These are phyloP conservation scores for Drosophila subsilvestris DNA, from an alignment of 2,888 invertebrate species.

Conservation along the genomic window DNA sequence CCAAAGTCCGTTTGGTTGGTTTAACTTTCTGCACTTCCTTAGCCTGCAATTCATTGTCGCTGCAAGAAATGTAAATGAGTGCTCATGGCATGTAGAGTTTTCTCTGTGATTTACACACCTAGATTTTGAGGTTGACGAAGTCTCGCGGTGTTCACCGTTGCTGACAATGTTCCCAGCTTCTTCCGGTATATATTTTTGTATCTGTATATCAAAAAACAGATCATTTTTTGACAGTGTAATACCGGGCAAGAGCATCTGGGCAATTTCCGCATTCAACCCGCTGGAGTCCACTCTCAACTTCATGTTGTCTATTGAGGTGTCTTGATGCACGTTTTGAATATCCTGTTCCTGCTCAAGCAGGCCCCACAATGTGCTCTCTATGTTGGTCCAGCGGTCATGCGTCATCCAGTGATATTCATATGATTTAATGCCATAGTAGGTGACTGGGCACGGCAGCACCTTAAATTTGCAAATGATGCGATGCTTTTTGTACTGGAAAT, in stretches of 20 bases:
- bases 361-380: constrained; percentile 47
- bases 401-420: constrained; percentile 61
- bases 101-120: background rate
- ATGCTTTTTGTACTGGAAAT: constrained; percentile 44
- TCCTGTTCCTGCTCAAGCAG: constrained; percentile 45
- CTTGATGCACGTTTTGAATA: constrained; percentile 23
- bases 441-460: constrained; percentile 44
- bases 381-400: constrained; percentile 45
- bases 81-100: no score
- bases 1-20: background rate
- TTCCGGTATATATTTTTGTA: constrained; percentile 39
- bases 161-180: constrained; percentile 12
- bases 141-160: background rate
- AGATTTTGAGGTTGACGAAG: background rate
- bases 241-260: constrained; percentile 20
- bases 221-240: background rate
- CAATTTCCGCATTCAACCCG: constrained; percentile 1
- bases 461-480: constrained; percentile 51
- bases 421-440: constrained; percentile 28
- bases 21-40: background rate
- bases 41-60: background rate
- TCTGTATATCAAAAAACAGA: constrained; percentile 39
- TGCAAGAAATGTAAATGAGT: no score
- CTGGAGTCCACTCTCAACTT: constrained; percentile 41
- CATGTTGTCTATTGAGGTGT: constrained; percentile 57